Base-by-base conservation (phyloP, 2,888 invertebrate genomes). In the Scaptomyza cyrtandrae region DNA sequence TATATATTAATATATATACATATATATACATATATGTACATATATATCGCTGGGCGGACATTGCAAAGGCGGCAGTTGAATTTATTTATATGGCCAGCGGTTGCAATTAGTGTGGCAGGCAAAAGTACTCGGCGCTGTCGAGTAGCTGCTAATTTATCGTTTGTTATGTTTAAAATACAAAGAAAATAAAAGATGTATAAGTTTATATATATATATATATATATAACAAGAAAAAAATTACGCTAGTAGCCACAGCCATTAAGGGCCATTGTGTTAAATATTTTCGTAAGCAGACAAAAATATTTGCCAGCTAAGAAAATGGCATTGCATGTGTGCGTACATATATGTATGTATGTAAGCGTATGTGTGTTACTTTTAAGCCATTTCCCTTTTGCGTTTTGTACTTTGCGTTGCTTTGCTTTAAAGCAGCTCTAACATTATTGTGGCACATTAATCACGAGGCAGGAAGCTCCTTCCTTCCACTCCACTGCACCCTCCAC, bases 141-240 rank as follows among this genome's bases (percentile, higher is more conserved):
- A 71, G 71, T 55, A 69, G 73, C 58, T 59, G 60, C 68, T 86
- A 86, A 86, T 83, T 83, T 83, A 83, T 83, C 74, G 82, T 83
- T 86, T 83, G 86, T 83, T 80, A 80, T 86, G 78, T 74, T 83
- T 86, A 71, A 83, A 83, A 78, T 74, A 78, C 62, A 72, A 76
- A 16, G 31, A 70, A 39, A 54, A 69, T 55, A 37, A 10, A 37
- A 74, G 39, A 63, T 67, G 43, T 46, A 31, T 24, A 41, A 49
- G 16, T 14, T 49, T 49, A 49, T 61, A 55, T 61, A 53, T 64
- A 49, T 49, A 49, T 61, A 55, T 61, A 53, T 64, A 49, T 61
- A 55, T 61, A 53, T 64, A 73, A 50, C 63, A 57, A 71, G 70
- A 75, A 78, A 66, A 66, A 75, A 69, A 75, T 70, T 59, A 60